Base-by-base conservation (phyloP, 2,113 vertebrate species). In the Crotalus helleri region DNA sequence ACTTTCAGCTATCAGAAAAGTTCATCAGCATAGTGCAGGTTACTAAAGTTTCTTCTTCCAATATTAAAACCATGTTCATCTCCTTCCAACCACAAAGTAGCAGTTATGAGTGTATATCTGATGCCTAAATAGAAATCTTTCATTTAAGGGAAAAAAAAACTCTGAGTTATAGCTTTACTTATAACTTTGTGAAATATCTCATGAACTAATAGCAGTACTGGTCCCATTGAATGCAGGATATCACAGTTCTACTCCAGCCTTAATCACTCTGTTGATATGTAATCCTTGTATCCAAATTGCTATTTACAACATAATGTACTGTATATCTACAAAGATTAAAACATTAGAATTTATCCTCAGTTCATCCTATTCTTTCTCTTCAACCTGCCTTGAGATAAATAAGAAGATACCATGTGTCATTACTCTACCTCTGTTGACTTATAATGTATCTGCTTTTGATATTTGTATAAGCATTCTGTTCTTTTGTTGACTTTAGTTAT, bases 311-410 rank as follows among this genome's bases (percentile, higher is more conserved):
- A 23, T 13, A 93, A 1, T 81, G 46, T 39, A 90, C 94, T 64
- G 1, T 64, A n/a, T 8, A 81, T 8, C 15, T 92, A 91, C 87
- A 58, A 93, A 93, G 39, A 87, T 94, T 53, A 29, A 0, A 0
- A 92, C 59, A 59, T 44, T 92, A 90, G 93, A 93, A 95, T 94
- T 97, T 96, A 90, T 95, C 3, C 26, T 90, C 93, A 92, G 13
- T 87, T 64, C 55, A 92, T 9, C 53, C 96, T 69, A 91, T 96
- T 95, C 94, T 87, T 94, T 91, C 91, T 90, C 92, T 74, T 94
- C 88, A 90, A 91, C 58, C 94, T 95, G 95, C 92, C 93, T 7
- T 87, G 59, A 95, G 90, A 95, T 95, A 95, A 95, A 92, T 94
- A 69, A 86, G 58, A 64, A 95, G 88, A 87, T 21, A 94, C 94